These are phyloP conservation scores for Zaprionus davidi DNA, from an alignment of 1,140 invertebrate species.

Conservation along the genomic window DNA sequence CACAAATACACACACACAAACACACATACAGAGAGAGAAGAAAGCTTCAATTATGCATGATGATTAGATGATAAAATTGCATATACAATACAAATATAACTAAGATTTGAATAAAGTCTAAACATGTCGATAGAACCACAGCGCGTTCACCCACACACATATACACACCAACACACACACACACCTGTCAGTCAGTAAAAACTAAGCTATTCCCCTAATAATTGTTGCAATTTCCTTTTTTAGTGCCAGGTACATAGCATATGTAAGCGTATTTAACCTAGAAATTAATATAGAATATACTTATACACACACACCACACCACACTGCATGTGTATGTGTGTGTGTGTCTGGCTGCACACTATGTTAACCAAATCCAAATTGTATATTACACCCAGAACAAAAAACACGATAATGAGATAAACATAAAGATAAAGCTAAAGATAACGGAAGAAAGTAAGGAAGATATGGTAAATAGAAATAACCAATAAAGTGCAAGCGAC, in stretches of 20 bases:
- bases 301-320: slow-evolving; percentile 9
- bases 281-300: slow-evolving; percentile 27
- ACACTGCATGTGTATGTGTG: not conserved
- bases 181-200: slow-evolving; percentile 31
- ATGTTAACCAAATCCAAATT: slow-evolving; percentile 37
- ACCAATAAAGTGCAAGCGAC: slow-evolving; percentile 43
- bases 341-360: slow-evolving; percentile 22
- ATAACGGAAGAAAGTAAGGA: slow-evolving; percentile 8
- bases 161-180: slow-evolving; percentile 26
- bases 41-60: slow-evolving; percentile 32
- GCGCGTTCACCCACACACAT: slow-evolving; percentile 62
- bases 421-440: not conserved
- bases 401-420: slow-evolving; percentile 11
- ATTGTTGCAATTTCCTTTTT: slow-evolving; percentile 48
- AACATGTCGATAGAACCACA: slow-evolving; percentile 79
- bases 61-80: slow-evolving; percentile 31
- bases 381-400: slow-evolving; percentile 66
- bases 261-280: slow-evolving; percentile 53
- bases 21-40: slow-evolving; percentile 11
- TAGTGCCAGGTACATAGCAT: slow-evolving; percentile 60
- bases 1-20: not conserved
- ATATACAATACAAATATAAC: slow-evolving; percentile 35
- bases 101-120: slow-evolving; percentile 61
- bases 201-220: slow-evolving; percentile 20
- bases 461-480: slow-evolving; percentile 27